Evolutionary conservation across 2,113 vertebrate species (phyloP).

Genomic region (Ursus arctos): DNA sequence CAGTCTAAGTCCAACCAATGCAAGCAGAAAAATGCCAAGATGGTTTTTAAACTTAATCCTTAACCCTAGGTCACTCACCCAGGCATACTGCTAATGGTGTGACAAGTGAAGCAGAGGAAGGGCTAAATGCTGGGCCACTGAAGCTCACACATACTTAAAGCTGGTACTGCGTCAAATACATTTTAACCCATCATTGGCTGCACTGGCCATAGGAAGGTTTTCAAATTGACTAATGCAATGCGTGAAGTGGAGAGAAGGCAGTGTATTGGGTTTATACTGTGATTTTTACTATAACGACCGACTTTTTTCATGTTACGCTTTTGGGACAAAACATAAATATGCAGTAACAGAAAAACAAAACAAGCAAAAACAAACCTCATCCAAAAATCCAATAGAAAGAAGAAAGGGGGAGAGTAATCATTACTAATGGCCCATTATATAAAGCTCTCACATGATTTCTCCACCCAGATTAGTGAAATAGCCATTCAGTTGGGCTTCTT

Average conservation of each 20-base stretch:
- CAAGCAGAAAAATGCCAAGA: constrained; percentile 68
- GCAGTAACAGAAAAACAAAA: not conserved
- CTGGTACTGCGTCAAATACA: not conserved
- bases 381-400: not conserved
- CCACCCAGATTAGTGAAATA: not conserved
- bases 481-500: not conserved
- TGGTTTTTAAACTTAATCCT: constrained; percentile 56
- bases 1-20: constrained; percentile 59
- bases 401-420: not conserved
- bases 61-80: constrained; percentile 57
- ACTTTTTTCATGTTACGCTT: not conserved
- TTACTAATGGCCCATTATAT: not conserved
- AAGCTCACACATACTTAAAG: constrained; percentile 33
- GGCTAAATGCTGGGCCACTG: not conserved
- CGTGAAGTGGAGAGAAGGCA: not conserved
- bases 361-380: not conserved
- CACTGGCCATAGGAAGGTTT: not conserved
- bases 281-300: not conserved
- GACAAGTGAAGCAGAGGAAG: constrained; percentile 58
- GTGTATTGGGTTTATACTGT: not conserved
- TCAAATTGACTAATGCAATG: not conserved
- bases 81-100: constrained; percentile 41
- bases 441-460: not conserved
- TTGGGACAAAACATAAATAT: not conserved
- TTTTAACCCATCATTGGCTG: not conserved